These are phyloP conservation scores for Emydocephalus ijimae DNA, from an alignment of 2,113 vertebrate species.

Conservation along the genomic window DNA sequence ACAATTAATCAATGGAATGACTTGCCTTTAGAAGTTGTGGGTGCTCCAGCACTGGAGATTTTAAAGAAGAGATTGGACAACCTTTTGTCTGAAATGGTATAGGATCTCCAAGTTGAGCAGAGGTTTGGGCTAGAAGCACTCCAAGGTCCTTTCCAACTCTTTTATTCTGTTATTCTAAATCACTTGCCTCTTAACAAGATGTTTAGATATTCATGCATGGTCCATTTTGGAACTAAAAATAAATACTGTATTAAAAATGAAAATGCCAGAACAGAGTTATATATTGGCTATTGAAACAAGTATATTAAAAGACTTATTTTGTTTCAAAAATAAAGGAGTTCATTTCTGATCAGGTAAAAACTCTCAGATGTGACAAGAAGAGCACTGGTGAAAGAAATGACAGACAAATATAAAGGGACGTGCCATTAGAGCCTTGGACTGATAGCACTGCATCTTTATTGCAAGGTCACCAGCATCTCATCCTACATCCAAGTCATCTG, in stretches of 20 bases:
- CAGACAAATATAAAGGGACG: constrained; percentile 4
- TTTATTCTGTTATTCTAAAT: neutral
- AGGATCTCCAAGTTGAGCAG: no score
- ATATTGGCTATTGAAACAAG: constrained; percentile 37
- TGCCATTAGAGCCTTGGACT: constrained; percentile 20
- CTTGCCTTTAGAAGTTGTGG: no score
- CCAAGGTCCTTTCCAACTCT: no score
- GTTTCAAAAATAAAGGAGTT: constrained; percentile 36
- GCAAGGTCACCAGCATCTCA: neutral
- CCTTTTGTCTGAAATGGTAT: no score
- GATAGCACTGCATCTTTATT: neutral
- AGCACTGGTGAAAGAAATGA: constrained; percentile 5
- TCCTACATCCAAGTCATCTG: neutral
- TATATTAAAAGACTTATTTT: constrained; percentile 45
- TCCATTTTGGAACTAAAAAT: constrained; percentile 54
- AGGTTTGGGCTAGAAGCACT: no score
- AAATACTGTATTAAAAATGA: constrained; percentile 59
- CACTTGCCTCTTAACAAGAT: constrained; percentile 24
- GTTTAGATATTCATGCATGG: constrained; percentile 40
- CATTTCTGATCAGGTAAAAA: constrained; percentile 53
- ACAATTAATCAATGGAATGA: no score
- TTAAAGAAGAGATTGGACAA: no score
- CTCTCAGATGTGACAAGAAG: constrained; percentile 23
- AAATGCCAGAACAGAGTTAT: constrained; percentile 26
- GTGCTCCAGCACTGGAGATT: no score